Base-by-base conservation (phyloP, 2,888 invertebrate genomes). In the Apodemia zela region DNA sequence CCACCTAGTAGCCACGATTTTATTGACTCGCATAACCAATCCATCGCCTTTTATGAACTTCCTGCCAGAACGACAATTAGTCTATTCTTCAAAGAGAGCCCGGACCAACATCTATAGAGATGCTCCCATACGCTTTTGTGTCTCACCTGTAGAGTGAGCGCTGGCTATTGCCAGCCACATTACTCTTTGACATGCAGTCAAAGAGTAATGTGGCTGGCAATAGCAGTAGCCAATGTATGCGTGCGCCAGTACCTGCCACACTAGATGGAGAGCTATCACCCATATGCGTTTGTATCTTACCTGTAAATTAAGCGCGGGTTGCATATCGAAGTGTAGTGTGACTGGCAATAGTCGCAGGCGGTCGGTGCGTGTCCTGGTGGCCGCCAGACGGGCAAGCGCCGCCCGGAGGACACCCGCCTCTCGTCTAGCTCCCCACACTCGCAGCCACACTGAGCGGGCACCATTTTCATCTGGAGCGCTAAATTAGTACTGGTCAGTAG, bases 291-390 rank as follows among this genome's bases (percentile, higher is more conserved):
- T 15, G n/a, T 5, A n/a, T 79, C 85, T 90, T 76, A 96, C 96
- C 90, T 95, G 93, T 68, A 96, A 85, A 72, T 93, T 93, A 0
- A 96, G 85, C 0, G 95, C 94, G 1, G 96, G 95, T 72, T 95
- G 95, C 85, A 95, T 95, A 66, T 94, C 93, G 69, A 96, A 94
- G 64, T 94, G 93, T 72, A 95, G 93, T 72, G 94, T 94, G 65
- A 95, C 94, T 0, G 95, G 94, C 15, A 85, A 71, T 4, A 87
- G 73, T 2, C 80, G 79, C 66, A 84, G 71, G 0, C 77, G 75
- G 68, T 80, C 83, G 0, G 80, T 75, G 38, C 79, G 79, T 2
- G 80, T 69, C 13, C 82, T 77, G 60, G 80, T 72, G 0, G 84
- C 81, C 1, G 83, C 80, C 0, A 89, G 80, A 1, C 85, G 78